A percentile compares a stretch with the other conserved stretches of the same genome.
phyloP scores from a whole-genome alignment of 2,888 invertebrate genomes.

The Dusona sp. region DNA sequence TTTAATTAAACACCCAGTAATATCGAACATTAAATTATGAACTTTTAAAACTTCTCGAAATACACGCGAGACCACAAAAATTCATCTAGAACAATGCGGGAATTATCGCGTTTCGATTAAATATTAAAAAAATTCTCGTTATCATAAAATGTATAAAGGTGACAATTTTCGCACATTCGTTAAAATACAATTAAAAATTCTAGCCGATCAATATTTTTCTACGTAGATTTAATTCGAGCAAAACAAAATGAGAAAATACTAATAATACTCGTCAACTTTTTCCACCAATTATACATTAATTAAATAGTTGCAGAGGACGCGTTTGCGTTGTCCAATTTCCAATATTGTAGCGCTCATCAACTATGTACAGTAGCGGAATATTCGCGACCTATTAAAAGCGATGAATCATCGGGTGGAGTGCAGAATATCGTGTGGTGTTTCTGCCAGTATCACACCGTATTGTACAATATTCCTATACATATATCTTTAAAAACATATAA shows the following conservation, averaged over 20 bases:
- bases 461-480: conserved; percentile 22
- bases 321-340: not conserved
- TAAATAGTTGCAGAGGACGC: not conserved
- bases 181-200: not conserved
- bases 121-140: not conserved
- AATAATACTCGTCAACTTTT: not conserved
- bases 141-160: not conserved
- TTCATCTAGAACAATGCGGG: not conserved
- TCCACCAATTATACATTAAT: not conserved
- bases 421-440: conserved; percentile 28
- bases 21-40: not conserved
- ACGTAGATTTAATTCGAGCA: not conserved
- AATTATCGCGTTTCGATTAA: not conserved
- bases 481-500: conserved; percentile 9
- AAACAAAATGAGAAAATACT: not conserved
- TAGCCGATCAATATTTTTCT: not conserved
- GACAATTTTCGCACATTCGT: not conserved
- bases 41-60: not conserved
- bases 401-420: conserved; percentile 68
- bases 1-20: conserved; percentile 3
- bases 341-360: conserved; percentile 9
- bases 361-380: conserved; percentile 38
- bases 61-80: not conserved
- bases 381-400: conserved; percentile 64
- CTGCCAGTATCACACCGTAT: conserved; percentile 39